Evolutionary conservation across 2,113 vertebrate genomes (phyloP).

Genomic region (Psittacula cyanocephala): DNA sequence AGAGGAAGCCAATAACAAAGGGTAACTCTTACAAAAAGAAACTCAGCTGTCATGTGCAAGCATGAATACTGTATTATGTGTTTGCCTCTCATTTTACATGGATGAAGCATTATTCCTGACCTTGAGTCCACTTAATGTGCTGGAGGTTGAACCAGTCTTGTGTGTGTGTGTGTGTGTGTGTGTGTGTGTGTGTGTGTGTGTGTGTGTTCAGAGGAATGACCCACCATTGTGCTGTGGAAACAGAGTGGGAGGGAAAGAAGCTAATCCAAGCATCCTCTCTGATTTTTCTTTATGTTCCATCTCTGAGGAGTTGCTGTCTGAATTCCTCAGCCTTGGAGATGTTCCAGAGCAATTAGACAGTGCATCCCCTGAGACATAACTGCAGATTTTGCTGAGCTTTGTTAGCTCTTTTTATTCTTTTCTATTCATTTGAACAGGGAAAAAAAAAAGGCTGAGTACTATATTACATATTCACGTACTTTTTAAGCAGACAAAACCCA

Average conservation of each 20-base stretch:
- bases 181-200: background rate
- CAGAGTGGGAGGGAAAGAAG: background rate
- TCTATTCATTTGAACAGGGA: background rate
- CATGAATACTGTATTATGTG: background rate
- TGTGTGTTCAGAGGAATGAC: background rate
- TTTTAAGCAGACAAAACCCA: background rate
- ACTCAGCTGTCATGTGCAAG: background rate
- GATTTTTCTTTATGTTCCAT: background rate
- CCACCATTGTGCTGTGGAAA: background rate
- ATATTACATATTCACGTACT: background rate
- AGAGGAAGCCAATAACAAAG: background rate
- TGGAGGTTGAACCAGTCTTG: background rate
- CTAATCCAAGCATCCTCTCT: background rate
- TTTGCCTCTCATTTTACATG: background rate
- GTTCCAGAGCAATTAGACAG: constrained; percentile 5
- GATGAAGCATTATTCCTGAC: background rate
- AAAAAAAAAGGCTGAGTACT: background rate
- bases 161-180: background rate
- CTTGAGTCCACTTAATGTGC: background rate
- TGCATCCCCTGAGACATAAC: background rate
- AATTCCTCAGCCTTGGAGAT: background rate
- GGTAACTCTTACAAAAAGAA: background rate
- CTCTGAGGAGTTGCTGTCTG: background rate
- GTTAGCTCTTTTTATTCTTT: background rate
- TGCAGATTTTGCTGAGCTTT: background rate